These are phyloP conservation scores for Acropora tenuis DNA, from an alignment of 64 coral and sea anemone genomes.

Conservation along the genomic window DNA sequence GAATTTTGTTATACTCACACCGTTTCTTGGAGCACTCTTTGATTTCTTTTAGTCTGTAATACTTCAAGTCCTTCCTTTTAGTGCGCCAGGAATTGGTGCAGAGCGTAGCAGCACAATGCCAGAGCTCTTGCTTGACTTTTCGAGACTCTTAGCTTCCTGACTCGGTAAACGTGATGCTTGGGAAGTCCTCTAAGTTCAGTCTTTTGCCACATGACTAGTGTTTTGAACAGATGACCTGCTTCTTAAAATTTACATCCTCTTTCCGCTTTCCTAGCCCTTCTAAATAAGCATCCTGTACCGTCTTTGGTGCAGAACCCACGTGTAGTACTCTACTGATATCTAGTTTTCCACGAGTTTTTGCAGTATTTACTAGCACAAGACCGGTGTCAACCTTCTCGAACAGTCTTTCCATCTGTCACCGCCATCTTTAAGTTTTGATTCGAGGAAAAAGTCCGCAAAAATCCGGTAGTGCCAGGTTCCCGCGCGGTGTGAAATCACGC, in stretches of 20 bases:
- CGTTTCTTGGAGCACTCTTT: conserved; percentile 58
- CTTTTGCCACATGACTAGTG: conserved; percentile 61
- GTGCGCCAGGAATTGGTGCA: conserved; percentile 75
- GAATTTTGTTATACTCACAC: conserved; percentile 58
- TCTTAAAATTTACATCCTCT: conserved; percentile 68
- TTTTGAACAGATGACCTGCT: conserved; percentile 78
- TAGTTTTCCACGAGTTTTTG: conserved; percentile 71
- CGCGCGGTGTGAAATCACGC: conserved; percentile 67
- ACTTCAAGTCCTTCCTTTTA: conserved; percentile 69
- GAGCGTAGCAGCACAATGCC: conserved; percentile 74
- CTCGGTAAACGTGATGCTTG: conserved; percentile 70
- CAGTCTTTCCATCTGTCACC: background rate
- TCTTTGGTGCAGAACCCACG: conserved; percentile 33
- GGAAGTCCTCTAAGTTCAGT: conserved; percentile 58
- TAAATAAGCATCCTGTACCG: conserved; percentile 58
- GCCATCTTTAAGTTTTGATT: conserved; percentile 57
- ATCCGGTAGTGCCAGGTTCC: conserved; percentile 66
- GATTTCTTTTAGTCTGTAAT: conserved; percentile 76
- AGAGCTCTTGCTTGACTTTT: conserved; percentile 70
- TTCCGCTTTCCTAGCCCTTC: conserved; percentile 52
- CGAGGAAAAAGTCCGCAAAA: conserved; percentile 47
- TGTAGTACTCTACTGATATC: conserved; percentile 54
- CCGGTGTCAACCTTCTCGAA: conserved; percentile 42
- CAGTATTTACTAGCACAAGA: conserved; percentile 73
- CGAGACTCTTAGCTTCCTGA: conserved; percentile 22